Evolutionary conservation across 30 jellyfish, hydroid and myxozoan species (phyloP).

Genomic region (Nemopilema nomurai): DNA sequence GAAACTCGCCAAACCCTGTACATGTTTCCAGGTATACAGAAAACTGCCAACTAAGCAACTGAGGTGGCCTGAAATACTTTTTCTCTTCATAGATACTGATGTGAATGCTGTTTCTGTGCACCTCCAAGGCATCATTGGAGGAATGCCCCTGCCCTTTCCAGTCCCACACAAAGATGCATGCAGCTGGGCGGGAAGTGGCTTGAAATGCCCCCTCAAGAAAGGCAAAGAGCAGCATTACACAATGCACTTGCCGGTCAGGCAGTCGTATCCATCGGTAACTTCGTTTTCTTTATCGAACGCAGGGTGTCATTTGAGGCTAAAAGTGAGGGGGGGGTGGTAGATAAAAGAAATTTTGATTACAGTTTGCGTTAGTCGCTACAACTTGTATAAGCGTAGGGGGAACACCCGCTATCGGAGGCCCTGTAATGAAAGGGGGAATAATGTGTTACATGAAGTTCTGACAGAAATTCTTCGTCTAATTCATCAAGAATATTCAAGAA

Average conservation of each 20-base stretch:
- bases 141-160: slow-evolving; percentile 61
- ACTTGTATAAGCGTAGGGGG: too few relatives aligned
- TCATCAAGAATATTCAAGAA: too few relatives aligned
- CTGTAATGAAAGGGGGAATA: too few relatives aligned
- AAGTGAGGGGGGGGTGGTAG: not conserved
- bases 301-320: not conserved
- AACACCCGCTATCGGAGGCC: too few relatives aligned
- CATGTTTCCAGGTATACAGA: too few relatives aligned
- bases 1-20: not conserved
- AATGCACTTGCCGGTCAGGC: slow-evolving; percentile 41
- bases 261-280: slow-evolving; percentile 43
- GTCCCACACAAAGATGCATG: slow-evolving; percentile 62
- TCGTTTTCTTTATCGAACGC: not conserved
- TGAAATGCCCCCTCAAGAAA: slow-evolving; percentile 57
- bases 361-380: too few relatives aligned
- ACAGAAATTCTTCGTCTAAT: too few relatives aligned
- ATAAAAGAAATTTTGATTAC: not conserved
- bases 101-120: slow-evolving; percentile 9
- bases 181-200: slow-evolving; percentile 27
- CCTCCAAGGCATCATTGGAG: slow-evolving; percentile 33
- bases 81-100: not conserved
- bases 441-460: too few relatives aligned
- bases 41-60: too few relatives aligned
- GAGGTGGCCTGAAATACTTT: not conserved
- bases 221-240: slow-evolving; percentile 31